Evolutionary conservation across 2,888 invertebrate genomes (phyloP), one percentile per base, ranked within the genome.

Genomic region (Xestoiulus laeticollis): DNA sequence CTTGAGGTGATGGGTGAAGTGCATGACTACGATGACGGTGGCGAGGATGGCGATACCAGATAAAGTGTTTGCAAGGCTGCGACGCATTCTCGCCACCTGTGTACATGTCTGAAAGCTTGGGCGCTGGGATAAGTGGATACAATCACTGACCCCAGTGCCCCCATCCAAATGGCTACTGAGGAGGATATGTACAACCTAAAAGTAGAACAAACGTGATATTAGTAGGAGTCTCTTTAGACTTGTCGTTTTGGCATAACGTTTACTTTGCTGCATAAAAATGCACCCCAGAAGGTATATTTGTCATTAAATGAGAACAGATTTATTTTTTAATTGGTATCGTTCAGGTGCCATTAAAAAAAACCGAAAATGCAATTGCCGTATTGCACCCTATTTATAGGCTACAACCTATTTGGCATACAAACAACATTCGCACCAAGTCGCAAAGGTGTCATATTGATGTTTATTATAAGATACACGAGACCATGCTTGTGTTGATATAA

Each of bases 41-140:
- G 38, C 32, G 83, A 83, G 33, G 83, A 83, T 16, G 38, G 38
- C 32, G 22, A 83, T 32, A 83, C 5, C 32, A 83, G 83, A 83
- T 5, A 83, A 38, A 33, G 83, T 38, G 32, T 16, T 83, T 32
- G 38, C 38, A 33, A 22, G 83, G 16, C 83, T 22, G 83, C 83
- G 83, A 83, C 83, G 83, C 83, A 83, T 83, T 32, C 33, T 83
- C 83, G 38, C 38, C 33, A 83, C 83, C 4, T 32, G 26, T 83
- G 53, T n/a, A n/a, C 53, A 53, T 53, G 53, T 53, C 53, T 19
- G n/a, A 53, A 53, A 53, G 53, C 16, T 19, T 53, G 53, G 53
- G 53, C n/a, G 53, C 53, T 53, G 53, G 53, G 53, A 19, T 19
- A 53, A 53, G 19, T 16, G 53, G 53, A 5, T 19, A n/a, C 53